Percentiles rank a stretch among this genome's conserved stretches.
Evolutionary conservation across 2,888 invertebrate genomes (phyloP).

Genomic region (Clostera curtula): DNA sequence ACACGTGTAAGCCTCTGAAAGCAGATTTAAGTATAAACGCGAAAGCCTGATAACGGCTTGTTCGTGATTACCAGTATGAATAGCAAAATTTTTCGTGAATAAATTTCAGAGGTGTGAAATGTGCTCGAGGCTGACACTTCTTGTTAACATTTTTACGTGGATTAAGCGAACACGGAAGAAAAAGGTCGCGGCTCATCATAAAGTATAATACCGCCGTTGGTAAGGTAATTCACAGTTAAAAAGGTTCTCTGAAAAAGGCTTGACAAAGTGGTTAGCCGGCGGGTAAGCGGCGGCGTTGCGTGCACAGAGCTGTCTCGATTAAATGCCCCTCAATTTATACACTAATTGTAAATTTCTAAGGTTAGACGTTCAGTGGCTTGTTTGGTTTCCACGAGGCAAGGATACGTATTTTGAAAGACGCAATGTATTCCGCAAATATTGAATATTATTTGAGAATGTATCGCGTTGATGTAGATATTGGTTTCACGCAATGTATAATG

Average conservation of each 20-base stretch:
- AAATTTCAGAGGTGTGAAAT: too few species aligned
- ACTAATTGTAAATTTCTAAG: constrained; percentile 52
- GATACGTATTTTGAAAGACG: too few species aligned
- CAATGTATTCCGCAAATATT: too few species aligned
- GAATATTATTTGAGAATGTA: too few species aligned
- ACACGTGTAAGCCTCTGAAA: too few species aligned
- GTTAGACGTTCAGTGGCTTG: constrained; percentile 51
- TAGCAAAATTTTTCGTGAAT: too few species aligned
- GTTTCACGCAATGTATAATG: constrained; percentile 31
- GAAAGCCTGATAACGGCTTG: too few species aligned
- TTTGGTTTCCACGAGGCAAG: too few species aligned
- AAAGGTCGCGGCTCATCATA: constrained; percentile 26
- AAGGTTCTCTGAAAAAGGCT: constrained; percentile 39
- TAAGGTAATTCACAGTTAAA: constrained; percentile 40
- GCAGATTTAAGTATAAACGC: too few species aligned
- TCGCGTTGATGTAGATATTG: constrained; percentile 21
- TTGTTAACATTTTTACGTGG: constrained; percentile 13
- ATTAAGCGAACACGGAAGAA: constrained; percentile 16
- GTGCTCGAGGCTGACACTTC: too few species aligned
- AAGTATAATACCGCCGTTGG: constrained; percentile 31
- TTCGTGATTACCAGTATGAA: too few species aligned
- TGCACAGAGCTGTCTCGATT: constrained; percentile 35
- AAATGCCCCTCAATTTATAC: constrained; percentile 45
- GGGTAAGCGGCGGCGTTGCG: constrained; percentile 28
- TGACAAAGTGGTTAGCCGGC: constrained; percentile 40